Conservation (phyloP, 2,113 vertebrate genomes). For the Ariopsis seemanni region DNA sequence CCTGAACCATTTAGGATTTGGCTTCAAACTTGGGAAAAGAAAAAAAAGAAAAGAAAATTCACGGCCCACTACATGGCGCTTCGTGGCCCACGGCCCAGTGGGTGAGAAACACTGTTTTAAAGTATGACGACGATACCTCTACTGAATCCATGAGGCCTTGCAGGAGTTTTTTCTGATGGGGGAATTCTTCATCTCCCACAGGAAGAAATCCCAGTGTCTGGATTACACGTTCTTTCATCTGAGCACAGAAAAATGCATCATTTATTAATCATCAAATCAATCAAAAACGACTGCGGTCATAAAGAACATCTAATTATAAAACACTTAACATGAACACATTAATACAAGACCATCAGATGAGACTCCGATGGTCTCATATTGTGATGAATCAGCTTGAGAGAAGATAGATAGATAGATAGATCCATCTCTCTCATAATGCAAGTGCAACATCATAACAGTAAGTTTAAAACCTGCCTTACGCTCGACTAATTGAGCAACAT, state of each 20-base stretch:
- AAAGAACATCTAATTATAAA: conserved; percentile 13
- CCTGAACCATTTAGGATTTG: too few relatives aligned
- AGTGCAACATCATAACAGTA: not conserved
- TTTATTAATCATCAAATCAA: not conserved
- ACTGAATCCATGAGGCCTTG: conserved; percentile 98
- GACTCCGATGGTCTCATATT: not conserved
- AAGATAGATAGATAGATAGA: too few relatives aligned
- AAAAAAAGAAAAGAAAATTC: too few relatives aligned
- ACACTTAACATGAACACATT: not conserved
- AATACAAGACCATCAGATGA: not conserved
- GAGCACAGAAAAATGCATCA: conserved; percentile 50
- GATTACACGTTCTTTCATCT: conserved; percentile 96
- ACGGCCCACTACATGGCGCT: too few relatives aligned
- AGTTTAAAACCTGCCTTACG: not conserved
- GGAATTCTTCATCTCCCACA: conserved; percentile 91
- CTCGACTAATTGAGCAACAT: too few relatives aligned
- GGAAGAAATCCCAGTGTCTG: conserved; percentile 94
- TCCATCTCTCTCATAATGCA: not conserved
- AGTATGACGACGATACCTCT: conserved; percentile 76
- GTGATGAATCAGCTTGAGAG: not conserved
- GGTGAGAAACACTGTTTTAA: too few relatives aligned
- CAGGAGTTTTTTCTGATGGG: conserved; percentile 90
- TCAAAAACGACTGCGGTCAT: not conserved
- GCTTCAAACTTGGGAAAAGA: too few relatives aligned
- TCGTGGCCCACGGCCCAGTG: too few relatives aligned